Percentiles rank a stretch among this genome's conserved stretches.
phyloP scores from a whole-genome alignment of 2,797 vertebrate species.

The Pelodytes ibericus region DNA sequence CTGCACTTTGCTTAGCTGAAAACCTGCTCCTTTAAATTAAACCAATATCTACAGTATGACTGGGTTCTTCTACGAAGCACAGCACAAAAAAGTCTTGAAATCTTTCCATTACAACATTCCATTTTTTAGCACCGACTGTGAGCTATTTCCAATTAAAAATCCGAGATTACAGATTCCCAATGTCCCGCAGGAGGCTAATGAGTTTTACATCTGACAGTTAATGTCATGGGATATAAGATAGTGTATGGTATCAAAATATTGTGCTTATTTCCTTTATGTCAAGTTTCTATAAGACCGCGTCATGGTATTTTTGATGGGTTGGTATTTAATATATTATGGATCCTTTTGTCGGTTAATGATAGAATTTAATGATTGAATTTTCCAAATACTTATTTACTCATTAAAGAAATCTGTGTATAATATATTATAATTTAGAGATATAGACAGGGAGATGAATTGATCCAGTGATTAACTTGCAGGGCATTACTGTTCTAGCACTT shows the following conservation, averaged over 20 bases:
- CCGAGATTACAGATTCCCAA: constrained; percentile 49
- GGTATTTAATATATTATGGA: no score
- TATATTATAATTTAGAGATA: no score
- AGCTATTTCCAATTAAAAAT: constrained; percentile 61
- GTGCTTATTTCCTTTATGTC: constrained; percentile 39
- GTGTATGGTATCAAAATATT: constrained; percentile 51
- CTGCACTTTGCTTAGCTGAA: constrained; percentile 53
- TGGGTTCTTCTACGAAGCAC: constrained; percentile 33
- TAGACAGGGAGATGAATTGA: no score
- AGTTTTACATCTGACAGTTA: constrained; percentile 56
- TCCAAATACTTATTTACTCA: no score
- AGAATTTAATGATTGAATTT: no score
- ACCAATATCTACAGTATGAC: constrained; percentile 43
- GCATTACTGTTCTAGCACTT: no score
- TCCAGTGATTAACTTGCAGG: no score
- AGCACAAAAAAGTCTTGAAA: constrained; percentile 54
- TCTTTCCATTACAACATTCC: constrained; percentile 50
- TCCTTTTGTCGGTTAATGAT: no score
- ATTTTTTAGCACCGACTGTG: constrained; percentile 46
- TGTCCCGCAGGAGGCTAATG: constrained; percentile 56
- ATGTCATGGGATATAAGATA: constrained; percentile 54
- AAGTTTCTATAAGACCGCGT: no score
- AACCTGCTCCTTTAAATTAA: constrained; percentile 59
- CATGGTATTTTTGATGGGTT: no score
- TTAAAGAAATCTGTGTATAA: no score